phyloP scores from a whole-genome alignment of 1,140 invertebrate genomes.

The Latrodectus geometricus region DNA sequence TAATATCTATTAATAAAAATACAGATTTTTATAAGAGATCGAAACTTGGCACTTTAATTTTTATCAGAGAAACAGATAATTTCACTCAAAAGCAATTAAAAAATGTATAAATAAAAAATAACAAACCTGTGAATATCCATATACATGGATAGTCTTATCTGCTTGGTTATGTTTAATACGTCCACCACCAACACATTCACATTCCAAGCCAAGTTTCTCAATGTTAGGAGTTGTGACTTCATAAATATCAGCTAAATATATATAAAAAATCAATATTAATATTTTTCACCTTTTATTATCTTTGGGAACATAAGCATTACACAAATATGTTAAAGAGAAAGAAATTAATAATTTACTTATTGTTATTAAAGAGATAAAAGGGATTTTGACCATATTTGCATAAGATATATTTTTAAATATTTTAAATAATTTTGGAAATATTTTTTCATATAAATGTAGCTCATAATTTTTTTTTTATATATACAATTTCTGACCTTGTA shows the following conservation, averaged over 20 bases:
- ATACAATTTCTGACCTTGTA: no score
- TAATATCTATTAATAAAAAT: no score
- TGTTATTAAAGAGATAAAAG: background rate
- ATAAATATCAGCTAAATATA: constrained; percentile 76
- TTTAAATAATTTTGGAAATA: no score
- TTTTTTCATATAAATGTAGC: no score
- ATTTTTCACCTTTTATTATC: background rate
- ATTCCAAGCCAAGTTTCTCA: constrained; percentile 73
- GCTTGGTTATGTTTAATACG: constrained; percentile 81
- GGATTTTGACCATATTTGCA: no score
- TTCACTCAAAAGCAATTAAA: background rate
- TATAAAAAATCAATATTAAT: background rate
- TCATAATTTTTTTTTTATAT: no score
- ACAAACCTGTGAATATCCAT: constrained; percentile 85
- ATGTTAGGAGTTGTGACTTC: constrained; percentile 74
- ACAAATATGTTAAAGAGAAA: background rate
- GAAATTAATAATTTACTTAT: background rate
- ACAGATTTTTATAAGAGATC: no score
- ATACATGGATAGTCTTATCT: constrained; percentile 83
- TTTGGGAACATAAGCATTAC: background rate
- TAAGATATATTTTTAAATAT: no score
- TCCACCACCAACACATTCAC: constrained; percentile 85
- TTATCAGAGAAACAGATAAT: no score
- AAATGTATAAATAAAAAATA: background rate
- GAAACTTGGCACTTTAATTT: no score